Evolutionary conservation across 2,797 vertebrate genomes (phyloP), one percentile per base, ranked within the genome.

Genomic region (Paedocypris micromegethes): DNA sequence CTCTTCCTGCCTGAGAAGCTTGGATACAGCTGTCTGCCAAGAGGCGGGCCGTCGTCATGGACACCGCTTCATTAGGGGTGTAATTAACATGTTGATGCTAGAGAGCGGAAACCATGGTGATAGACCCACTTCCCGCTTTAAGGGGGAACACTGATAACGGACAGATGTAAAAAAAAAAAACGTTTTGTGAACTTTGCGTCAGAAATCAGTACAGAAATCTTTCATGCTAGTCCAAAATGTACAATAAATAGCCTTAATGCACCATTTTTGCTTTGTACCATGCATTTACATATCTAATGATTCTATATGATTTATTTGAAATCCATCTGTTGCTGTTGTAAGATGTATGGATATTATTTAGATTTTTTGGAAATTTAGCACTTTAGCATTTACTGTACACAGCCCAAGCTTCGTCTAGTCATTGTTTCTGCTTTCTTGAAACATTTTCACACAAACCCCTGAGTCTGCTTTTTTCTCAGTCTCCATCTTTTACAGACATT

Each of bases 401-500:
- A 55, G 48, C 48, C 38, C 41, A 37, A 8, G 39, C 23, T 49
- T 65, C 9, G 6, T 50, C 53, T 46, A 48, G 44, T 45, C n/a
- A 3, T 43, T 65, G 4, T 53, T 65, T 60, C 63, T 78, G 75
- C 78, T 80, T 78, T 80, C 79, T n/a, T 67, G 79, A 5, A 77
- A 70, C 64, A 23, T 64, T 76, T 81, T 66, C 58, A 55, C 61
- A 73, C 68, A 77, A 80, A 78, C 72, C 74, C 64, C 23, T 23
- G 23, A 8, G 70, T 53, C 68, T 82, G 79, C 51, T 43, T 65
- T 59, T 23, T 39, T 40, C 37, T 72, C 40, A 55, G 66, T 57
- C 49, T 79, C 38, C 71, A 68, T 72, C 50, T 62, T 71, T 67
- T 44, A 9, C 39, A 58, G 48, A 55, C 64, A 56, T 54, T 42